A percentile compares a stretch with the other conserved stretches of the same genome.
These are phyloP conservation scores for Parapristionchus giblindavisi DNA, from an alignment of 2,888 invertebrate species.

Conservation along the genomic window DNA sequence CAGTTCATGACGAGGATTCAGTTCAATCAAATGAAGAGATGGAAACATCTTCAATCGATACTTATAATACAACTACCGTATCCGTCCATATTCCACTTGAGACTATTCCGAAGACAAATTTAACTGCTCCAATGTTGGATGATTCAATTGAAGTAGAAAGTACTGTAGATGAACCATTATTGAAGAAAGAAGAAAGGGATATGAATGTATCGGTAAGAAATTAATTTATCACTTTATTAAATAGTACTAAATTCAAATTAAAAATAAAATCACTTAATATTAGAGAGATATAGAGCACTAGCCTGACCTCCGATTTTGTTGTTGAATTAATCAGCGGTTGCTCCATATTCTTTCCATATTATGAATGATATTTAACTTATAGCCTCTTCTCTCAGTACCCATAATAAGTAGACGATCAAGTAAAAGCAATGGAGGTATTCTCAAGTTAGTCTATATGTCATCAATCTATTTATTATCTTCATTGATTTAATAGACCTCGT, in stretches of 20 bases:
- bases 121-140: background rate
- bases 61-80: background rate
- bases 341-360: background rate
- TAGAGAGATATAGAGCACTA: too few species aligned
- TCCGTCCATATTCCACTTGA: conserved; percentile 10
- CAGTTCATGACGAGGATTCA: conserved; percentile 32
- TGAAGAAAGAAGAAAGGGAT: conserved; percentile 20
- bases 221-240: too few species aligned
- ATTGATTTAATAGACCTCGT: background rate
- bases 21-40: conserved; percentile 18
- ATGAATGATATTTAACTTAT: background rate
- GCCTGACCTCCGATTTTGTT: background rate
- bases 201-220: background rate
- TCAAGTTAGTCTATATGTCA: background rate
- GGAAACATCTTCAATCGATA: background rate
- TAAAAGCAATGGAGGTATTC: conserved; percentile 28
- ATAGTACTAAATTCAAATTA: too few species aligned
- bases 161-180: conserved; percentile 18
- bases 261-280: too few species aligned
- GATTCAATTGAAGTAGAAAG: conserved; percentile 25
- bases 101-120: background rate
- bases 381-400: conserved; percentile 27
- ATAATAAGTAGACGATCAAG: conserved; percentile 22
- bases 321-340: background rate
- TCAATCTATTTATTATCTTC: background rate